phyloP scores from a whole-genome alignment of 1,140 invertebrate genomes.

The Musca vetustissima region DNA sequence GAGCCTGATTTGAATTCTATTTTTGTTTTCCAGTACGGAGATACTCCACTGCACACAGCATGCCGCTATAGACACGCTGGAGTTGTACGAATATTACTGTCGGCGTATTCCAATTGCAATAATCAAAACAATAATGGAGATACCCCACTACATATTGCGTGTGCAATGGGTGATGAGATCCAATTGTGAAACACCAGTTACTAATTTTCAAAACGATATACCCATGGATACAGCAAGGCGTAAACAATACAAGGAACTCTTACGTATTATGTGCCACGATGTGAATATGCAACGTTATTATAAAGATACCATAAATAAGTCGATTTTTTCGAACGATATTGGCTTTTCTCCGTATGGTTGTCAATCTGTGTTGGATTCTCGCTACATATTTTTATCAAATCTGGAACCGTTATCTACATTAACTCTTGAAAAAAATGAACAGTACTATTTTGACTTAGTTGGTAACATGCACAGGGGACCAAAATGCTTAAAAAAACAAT shows the following conservation, averaged over 20 bases:
- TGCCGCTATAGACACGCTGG: constrained; percentile 94
- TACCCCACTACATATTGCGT: constrained; percentile 88
- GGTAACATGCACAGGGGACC: constrained; percentile 95
- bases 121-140: constrained; percentile 97
- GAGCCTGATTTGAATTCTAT: no score
- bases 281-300: no score
- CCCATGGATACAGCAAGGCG: constrained; percentile 85
- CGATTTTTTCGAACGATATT: no score
- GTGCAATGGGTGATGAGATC: constrained; percentile 89
- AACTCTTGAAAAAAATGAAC: constrained; percentile 83
- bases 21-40: constrained; percentile 90
- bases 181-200: constrained; percentile 71
- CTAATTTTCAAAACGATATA: constrained; percentile 91
- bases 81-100: constrained; percentile 90
- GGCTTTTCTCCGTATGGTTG: constrained; percentile 84
- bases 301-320: no score
- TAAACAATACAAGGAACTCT: constrained; percentile 82
- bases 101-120: constrained; percentile 81
- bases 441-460: constrained; percentile 93
- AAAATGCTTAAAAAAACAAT: constrained; percentile 80
- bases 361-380: constrained; percentile 81
- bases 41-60: constrained; percentile 92
- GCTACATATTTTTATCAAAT: constrained; percentile 81
- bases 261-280: constrained; percentile 55
- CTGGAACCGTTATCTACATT: constrained; percentile 82